Conservation (phyloP, 2,888 invertebrate species). For the Choreutis nemorana region DNA sequence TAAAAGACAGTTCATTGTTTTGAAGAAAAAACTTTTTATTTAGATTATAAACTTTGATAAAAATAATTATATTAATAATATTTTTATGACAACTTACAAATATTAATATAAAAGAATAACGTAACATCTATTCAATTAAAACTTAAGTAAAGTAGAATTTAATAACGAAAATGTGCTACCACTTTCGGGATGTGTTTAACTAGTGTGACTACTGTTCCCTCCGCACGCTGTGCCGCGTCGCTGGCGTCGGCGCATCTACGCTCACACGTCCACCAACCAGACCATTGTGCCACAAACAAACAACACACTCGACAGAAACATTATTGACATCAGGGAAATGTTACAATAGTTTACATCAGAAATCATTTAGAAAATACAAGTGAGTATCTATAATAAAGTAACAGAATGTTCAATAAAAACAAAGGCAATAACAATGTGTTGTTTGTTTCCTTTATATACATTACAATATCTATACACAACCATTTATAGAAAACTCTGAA, state of each 20-base stretch:
- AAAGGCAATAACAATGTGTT: too few species aligned
- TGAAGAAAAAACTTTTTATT: conserved; percentile 68
- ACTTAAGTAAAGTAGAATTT: conserved; percentile 56
- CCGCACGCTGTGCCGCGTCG: conserved; percentile 16
- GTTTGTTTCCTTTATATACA: too few species aligned
- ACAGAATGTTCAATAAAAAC: too few species aligned
- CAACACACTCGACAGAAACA: not conserved
- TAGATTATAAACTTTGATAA: conserved; percentile 70
- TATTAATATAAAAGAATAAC: conserved; percentile 66
- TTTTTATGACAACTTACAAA: conserved; percentile 67
- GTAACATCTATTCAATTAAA: conserved; percentile 62
- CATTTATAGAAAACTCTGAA: not conserved
- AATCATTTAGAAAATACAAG: too few species aligned
- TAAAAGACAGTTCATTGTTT: conserved; percentile 40
- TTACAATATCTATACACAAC: conserved; percentile 14
- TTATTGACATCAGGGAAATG: too few species aligned
- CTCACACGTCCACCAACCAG: conserved; percentile 2
- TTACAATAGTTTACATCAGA: too few species aligned
- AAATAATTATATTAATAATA: conserved; percentile 68
- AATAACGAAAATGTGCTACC: conserved; percentile 60
- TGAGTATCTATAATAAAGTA: too few species aligned
- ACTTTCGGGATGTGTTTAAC: conserved; percentile 59
- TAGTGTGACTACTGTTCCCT: conserved; percentile 56
- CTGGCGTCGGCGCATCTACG: conserved; percentile 3
- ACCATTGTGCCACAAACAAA: not conserved